phyloP scores from a whole-genome alignment of 2,888 invertebrate genomes.

The Amphipyra berbera region DNA sequence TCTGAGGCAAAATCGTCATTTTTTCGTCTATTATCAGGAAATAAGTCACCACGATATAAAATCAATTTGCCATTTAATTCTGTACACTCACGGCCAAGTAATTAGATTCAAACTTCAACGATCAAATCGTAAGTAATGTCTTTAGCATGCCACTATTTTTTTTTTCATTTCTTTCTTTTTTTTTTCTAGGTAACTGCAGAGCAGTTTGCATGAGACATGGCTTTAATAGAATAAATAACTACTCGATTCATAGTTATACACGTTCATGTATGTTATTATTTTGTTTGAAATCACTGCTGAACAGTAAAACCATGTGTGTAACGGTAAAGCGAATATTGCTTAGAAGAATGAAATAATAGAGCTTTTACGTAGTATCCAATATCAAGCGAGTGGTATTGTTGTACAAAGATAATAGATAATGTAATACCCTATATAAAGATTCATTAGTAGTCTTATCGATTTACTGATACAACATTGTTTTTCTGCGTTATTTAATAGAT shows the following conservation, averaged over 20 bases:
- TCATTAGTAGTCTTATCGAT: conserved; percentile 66
- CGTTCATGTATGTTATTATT: conserved; percentile 82
- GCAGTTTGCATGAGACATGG: conserved; percentile 83
- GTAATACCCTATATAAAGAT: conserved; percentile 48
- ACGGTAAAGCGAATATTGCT: conserved; percentile 25
- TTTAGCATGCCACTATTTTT: conserved; percentile 72
- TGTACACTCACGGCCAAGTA: conserved; percentile 42
- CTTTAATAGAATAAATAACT: conserved; percentile 82
- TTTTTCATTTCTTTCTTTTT: conserved; percentile 57
- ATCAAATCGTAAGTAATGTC: conserved; percentile 52
- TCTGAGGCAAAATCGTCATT: conserved; percentile 5
- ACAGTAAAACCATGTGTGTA: conserved; percentile 37
- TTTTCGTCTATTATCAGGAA: conserved; percentile 19
- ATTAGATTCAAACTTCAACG: conserved; percentile 32
- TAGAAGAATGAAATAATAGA: conserved; percentile 18
- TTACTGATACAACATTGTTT: conserved; percentile 75
- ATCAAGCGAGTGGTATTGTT: conserved; percentile 42
- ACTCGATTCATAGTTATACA: conserved; percentile 76
- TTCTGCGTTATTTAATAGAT: conserved; percentile 72
- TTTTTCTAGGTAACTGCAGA: conserved; percentile 84
- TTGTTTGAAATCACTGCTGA: conserved; percentile 30
- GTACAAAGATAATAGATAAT: conserved; percentile 53
- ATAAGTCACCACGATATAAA: conserved; percentile 20
- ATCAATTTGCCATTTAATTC: conserved; percentile 38
- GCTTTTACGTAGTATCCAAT: conserved; percentile 49